Conservation (phyloP, 2,888 invertebrate species). For the Bombylius major region DNA sequence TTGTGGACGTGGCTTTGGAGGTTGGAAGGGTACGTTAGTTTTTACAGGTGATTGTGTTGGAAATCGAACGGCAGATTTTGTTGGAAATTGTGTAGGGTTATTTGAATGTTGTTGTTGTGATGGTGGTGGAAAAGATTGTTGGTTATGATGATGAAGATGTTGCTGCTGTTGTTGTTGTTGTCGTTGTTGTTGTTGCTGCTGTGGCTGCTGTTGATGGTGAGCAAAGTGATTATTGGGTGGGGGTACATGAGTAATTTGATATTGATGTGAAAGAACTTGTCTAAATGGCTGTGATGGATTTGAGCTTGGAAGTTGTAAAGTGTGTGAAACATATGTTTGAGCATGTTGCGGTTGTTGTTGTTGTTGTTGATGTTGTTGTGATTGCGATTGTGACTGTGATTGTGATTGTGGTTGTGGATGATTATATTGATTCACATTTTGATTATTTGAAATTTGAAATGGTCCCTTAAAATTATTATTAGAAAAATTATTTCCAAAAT, state of each 20-base stretch:
- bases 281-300: constrained; percentile 14
- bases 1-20: constrained; percentile 29
- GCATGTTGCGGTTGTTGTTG: constrained; percentile 4
- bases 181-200: constrained; percentile 7
- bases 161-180: constrained; percentile 1
- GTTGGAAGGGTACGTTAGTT: constrained; percentile 11
- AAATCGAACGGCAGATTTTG: neutral
- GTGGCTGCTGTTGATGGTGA: constrained; percentile 1
- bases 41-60: constrained; percentile 1
- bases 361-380: constrained; percentile 9
- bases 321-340: constrained; percentile 10
- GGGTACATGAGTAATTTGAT: constrained; percentile 22
- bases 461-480: neutral
- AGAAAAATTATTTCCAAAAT: neutral
- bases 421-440: neutral
- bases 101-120: neutral
- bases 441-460: neutral
- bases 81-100: neutral
- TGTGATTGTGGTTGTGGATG: neutral
- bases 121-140: neutral
- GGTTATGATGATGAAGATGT: neutral
- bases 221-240: constrained; percentile 16
- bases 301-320: constrained; percentile 9
- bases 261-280: constrained; percentile 17
- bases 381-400: constrained; percentile 3